phyloP scores from a whole-genome alignment of 1,140 invertebrate species.

The Scaptodrosophila lebanonensis region DNA sequence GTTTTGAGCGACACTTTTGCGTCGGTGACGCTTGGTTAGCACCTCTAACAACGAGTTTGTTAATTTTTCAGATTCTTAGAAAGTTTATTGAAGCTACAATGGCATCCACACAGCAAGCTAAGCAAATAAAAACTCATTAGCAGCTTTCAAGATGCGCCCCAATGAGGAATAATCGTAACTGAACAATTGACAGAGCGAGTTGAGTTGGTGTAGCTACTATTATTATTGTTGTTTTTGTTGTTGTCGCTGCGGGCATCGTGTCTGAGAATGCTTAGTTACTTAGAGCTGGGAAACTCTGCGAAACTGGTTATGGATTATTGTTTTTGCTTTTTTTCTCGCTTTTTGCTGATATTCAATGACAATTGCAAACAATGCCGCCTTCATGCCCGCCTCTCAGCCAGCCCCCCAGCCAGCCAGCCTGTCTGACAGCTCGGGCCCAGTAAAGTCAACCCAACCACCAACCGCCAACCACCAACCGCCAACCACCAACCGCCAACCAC shows the following conservation, averaged over 20 bases:
- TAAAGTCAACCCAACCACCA: too few species aligned
- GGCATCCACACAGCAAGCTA: too few species aligned
- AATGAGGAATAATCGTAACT: conserved; percentile 11
- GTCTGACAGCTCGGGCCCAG: too few species aligned
- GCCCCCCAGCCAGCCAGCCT: conserved; percentile 18
- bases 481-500: too few species aligned
- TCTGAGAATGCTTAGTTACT: conserved; percentile 59
- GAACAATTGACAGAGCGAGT: background rate
- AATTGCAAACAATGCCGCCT: conserved; percentile 48
- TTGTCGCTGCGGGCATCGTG: conserved; percentile 38
- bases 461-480: too few species aligned
- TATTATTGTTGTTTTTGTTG: conserved; percentile 23
- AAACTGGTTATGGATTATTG: conserved; percentile 61
- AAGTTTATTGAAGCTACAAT: too few species aligned
- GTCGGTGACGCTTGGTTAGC: too few species aligned
- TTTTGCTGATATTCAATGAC: conserved; percentile 56
- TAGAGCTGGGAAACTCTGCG: conserved; percentile 47
- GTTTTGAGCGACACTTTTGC: too few species aligned
- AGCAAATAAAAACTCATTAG: conserved; percentile 50
- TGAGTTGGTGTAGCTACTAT: conserved; percentile 22
- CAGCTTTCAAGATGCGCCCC: conserved; percentile 29
- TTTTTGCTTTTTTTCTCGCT: conserved; percentile 15
- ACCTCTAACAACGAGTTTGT: too few species aligned
- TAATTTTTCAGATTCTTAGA: too few species aligned
- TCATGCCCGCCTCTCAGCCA: conserved; percentile 30